Conservation (phyloP, 2,888 invertebrate genomes). For the Vandiemenella viatica region DNA sequence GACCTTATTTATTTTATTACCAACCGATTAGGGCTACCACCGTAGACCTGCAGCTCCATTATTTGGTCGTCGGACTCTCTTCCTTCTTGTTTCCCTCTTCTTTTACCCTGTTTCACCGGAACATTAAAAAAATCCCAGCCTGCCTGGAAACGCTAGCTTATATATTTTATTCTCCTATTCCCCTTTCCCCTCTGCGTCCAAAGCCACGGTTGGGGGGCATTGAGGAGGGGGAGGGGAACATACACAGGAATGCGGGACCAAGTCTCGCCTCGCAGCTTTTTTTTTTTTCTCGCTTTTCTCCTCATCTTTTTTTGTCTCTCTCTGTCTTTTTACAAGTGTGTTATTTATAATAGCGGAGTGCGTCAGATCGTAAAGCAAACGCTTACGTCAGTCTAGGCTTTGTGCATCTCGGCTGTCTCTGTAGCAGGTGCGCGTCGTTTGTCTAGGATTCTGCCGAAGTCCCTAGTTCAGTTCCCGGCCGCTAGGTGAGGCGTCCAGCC, state of each 20-base stretch:
- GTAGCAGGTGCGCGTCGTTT: too few relatives aligned
- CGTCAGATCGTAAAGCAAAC: constrained; percentile 13
- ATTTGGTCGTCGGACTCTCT: too few relatives aligned
- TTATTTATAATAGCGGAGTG: constrained; percentile 14
- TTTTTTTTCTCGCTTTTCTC: too few relatives aligned
- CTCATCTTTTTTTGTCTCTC: too few relatives aligned
- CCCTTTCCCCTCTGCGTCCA: neutral
- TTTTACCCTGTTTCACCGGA: too few relatives aligned
- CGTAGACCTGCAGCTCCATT: neutral
- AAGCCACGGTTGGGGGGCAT: neutral
- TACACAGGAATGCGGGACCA: neutral
- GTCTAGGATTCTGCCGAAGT: too few relatives aligned
- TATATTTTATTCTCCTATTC: constrained; percentile 2
- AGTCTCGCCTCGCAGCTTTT: neutral
- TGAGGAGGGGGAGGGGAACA: neutral
- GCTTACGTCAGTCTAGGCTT: constrained; percentile 15
- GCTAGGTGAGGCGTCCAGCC: too few relatives aligned
- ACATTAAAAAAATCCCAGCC: constrained; percentile 1
- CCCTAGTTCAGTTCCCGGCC: too few relatives aligned
- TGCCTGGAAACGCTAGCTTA: constrained; percentile 1
- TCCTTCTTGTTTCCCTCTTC: too few relatives aligned
- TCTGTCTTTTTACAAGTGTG: constrained; percentile 9
- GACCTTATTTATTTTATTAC: too few relatives aligned
- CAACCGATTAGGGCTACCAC: neutral
- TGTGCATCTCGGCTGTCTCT: too few relatives aligned